Percentiles rank a stretch among this genome's conserved stretches.
phyloP scores from a whole-genome alignment of 2,113 vertebrate species.

The Poecile atricapillus region DNA sequence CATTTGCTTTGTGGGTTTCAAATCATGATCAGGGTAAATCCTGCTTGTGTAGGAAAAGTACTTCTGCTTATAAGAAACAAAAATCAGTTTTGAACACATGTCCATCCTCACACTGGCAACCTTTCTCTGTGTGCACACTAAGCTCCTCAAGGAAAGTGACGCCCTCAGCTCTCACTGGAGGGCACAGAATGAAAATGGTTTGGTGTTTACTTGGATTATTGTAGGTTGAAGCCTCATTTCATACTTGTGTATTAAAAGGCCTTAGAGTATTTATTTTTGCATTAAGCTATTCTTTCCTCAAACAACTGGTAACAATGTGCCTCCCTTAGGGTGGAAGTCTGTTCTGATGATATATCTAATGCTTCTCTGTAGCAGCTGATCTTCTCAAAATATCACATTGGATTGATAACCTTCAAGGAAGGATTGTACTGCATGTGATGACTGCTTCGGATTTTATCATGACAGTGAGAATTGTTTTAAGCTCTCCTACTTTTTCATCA shows the following conservation, averaged over 20 bases:
- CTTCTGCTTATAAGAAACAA: background rate
- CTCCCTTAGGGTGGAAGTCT: background rate
- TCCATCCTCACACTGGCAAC: background rate
- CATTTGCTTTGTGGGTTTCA: background rate
- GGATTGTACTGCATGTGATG: background rate
- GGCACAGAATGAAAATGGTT: background rate
- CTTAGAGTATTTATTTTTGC: constrained; percentile 19
- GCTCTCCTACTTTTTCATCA: background rate
- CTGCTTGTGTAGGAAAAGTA: background rate
- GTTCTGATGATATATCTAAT: background rate
- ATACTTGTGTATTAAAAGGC: background rate
- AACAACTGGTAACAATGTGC: background rate
- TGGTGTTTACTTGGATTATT: background rate
- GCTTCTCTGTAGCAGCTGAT: background rate
- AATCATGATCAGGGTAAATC: background rate
- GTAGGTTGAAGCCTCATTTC: background rate
- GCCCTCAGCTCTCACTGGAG: background rate
- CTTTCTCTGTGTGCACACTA: background rate
- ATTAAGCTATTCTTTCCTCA: constrained; percentile 15
- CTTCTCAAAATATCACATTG: constrained; percentile 32
- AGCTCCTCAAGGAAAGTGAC: background rate
- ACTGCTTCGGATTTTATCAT: background rate
- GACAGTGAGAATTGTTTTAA: background rate
- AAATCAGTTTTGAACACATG: background rate
- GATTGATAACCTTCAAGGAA: constrained; percentile 29